phyloP scores from a whole-genome alignment of 53 echinoderm and acorn worm genomes.

The Holothuria leucospilota region DNA sequence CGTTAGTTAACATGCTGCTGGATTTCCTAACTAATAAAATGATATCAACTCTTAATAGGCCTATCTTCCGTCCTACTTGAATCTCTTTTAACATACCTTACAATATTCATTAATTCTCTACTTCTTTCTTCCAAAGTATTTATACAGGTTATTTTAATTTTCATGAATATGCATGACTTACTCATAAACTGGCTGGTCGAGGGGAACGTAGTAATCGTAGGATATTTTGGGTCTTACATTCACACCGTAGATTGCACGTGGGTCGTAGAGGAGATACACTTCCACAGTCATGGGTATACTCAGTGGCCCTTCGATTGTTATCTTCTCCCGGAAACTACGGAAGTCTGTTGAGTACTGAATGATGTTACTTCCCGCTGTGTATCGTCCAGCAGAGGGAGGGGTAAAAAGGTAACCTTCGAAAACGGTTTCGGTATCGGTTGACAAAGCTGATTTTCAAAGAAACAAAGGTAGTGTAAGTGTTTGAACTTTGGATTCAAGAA shows the following conservation, averaged over 20 bases:
- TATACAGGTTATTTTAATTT: too few relatives aligned
- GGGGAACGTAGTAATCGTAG: constrained; percentile 32
- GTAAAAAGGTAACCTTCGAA: constrained; percentile 58
- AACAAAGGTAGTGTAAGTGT: neutral
- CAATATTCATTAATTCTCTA: too few relatives aligned
- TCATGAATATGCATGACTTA: constrained; percentile 30
- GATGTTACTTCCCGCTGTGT: constrained; percentile 13
- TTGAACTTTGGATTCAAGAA: neutral
- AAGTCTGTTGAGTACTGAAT: constrained; percentile 41
- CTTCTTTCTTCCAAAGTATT: too few relatives aligned
- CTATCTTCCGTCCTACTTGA: too few relatives aligned
- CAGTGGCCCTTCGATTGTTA: constrained; percentile 43
- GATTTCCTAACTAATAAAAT: too few relatives aligned
- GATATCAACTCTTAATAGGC: too few relatives aligned
- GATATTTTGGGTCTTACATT: constrained; percentile 35
- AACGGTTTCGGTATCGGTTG: constrained; percentile 7
- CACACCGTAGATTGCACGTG: constrained; percentile 25
- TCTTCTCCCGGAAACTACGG: constrained; percentile 17
- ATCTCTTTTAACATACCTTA: too few relatives aligned
- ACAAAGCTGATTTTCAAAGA: constrained; percentile 41
- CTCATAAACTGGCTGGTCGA: constrained; percentile 12
- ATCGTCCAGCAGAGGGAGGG: constrained; percentile 53
- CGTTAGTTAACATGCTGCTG: too few relatives aligned
- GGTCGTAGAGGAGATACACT: constrained; percentile 49
- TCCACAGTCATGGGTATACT: constrained; percentile 15